A percentile compares a stretch with the other conserved stretches of the same genome.
Evolutionary conservation across 2,888 invertebrate genomes (phyloP).

Genomic region (Ceraclea dissimilis): DNA sequence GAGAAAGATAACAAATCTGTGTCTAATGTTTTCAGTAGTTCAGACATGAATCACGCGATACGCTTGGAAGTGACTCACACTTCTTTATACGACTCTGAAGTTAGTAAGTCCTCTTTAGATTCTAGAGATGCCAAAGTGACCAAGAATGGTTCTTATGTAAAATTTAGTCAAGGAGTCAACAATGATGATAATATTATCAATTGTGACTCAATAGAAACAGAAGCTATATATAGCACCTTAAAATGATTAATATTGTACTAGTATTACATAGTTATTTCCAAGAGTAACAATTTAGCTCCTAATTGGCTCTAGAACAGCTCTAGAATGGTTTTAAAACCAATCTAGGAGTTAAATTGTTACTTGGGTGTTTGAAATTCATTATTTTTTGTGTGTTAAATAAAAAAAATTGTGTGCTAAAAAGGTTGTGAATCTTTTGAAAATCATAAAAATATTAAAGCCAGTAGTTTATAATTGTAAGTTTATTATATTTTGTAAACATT

Average conservation of each 20-base stretch:
- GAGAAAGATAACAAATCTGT: conserved; percentile 36
- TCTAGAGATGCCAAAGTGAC: conserved; percentile 12
- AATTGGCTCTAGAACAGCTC: too few species aligned
- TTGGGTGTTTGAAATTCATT: too few species aligned
- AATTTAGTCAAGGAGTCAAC: conserved; percentile 19
- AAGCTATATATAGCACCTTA: conserved; percentile 41
- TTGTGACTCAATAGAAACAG: conserved; percentile 19
- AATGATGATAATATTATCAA: conserved; percentile 1
- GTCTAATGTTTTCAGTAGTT: conserved; percentile 28
- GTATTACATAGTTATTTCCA: too few species aligned
- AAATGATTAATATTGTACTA: conserved; percentile 29
- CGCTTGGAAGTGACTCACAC: conserved; percentile 44
- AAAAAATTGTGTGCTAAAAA: background rate
- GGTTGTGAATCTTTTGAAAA: background rate
- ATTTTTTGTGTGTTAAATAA: too few species aligned
- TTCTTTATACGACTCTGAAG: conserved; percentile 16
- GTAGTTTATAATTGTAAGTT: too few species aligned
- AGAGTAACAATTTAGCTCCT: too few species aligned
- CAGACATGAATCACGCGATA: conserved; percentile 44
- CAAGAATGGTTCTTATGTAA: conserved; percentile 23
- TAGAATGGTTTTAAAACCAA: too few species aligned
- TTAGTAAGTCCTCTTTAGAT: conserved; percentile 9
- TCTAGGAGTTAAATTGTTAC: too few species aligned
- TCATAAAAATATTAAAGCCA: too few species aligned
- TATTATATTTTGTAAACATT: too few species aligned